These are phyloP conservation scores for Zapus hudsonius DNA, from an alignment of 2,113 vertebrate species.

Conservation along the genomic window DNA sequence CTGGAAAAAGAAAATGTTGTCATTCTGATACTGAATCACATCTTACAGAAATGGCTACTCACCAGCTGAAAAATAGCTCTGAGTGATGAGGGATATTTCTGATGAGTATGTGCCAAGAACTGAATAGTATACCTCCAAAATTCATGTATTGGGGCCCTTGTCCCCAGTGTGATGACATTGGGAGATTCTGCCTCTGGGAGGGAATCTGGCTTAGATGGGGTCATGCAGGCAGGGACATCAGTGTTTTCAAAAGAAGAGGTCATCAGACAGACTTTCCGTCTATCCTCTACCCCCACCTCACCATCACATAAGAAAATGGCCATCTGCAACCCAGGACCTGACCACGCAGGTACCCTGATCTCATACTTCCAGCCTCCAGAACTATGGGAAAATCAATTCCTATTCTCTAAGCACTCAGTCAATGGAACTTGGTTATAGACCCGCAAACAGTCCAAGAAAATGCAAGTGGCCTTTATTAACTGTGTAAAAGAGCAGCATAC, in stretches of 20 bases:
- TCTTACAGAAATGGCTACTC: neutral
- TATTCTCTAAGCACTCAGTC: neutral
- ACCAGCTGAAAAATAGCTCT: neutral
- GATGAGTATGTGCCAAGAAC: neutral
- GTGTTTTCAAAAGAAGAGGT: neutral
- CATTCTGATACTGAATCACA: neutral
- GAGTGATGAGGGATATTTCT: neutral
- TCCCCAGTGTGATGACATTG: neutral
- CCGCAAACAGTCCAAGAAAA: neutral
- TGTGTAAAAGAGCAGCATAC: neutral
- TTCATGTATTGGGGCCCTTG: neutral
- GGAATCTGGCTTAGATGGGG: neutral
- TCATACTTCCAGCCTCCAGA: neutral
- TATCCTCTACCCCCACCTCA: neutral
- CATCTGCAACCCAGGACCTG: neutral
- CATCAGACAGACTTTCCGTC: neutral
- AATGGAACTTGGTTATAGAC: neutral
- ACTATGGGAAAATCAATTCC: neutral
- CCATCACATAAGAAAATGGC: neutral
- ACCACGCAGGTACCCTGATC: neutral
- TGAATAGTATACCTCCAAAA: neutral
- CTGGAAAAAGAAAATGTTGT: neutral
- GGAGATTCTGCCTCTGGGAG: neutral
- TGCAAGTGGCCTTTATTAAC: neutral
- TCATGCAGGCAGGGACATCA: neutral